These are phyloP conservation scores for Taxidea taxus DNA, from an alignment of 2,113 vertebrate genomes.

Conservation along the genomic window DNA sequence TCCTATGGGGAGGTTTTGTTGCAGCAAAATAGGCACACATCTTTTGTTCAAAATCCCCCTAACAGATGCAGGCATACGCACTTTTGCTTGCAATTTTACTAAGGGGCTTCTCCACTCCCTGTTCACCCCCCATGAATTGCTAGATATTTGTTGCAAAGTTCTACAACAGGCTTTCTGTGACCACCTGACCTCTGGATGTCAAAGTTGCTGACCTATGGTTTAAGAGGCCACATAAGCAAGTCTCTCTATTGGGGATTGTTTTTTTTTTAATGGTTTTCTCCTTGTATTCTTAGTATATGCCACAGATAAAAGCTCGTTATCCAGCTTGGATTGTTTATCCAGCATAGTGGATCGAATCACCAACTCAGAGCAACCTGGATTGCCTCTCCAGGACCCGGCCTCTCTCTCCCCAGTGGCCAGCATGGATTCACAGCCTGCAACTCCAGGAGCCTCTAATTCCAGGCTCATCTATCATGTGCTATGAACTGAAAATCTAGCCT, in stretches of 20 bases:
- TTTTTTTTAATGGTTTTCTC: not conserved
- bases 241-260: not conserved
- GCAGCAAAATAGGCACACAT: not conserved
- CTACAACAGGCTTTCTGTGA: slow-evolving; percentile 8
- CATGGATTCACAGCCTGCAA: slow-evolving; percentile 88
- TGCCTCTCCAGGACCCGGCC: slow-evolving; percentile 79
- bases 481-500: slow-evolving; percentile 79
- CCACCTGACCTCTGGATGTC: slow-evolving; percentile 33
- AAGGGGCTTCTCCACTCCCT: not conserved
- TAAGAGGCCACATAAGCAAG: slow-evolving; percentile 25
- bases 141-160: slow-evolving; percentile 48
- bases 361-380: slow-evolving; percentile 81
- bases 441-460: slow-evolving; percentile 86
- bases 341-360: slow-evolving; percentile 97
- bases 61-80: not conserved
- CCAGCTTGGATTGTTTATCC: slow-evolving; percentile 95
- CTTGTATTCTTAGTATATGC: slow-evolving; percentile 77
- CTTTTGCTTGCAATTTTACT: not conserved
- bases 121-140: not conserved
- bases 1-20: not conserved
- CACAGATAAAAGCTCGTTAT: slow-evolving; percentile 83
- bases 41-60: not conserved
- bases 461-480: slow-evolving; percentile 94
- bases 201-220: slow-evolving; percentile 28
- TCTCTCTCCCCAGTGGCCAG: slow-evolving; percentile 85